These are phyloP conservation scores for Steinernema carpocapsae DNA, from an alignment of 2,888 invertebrate species.

Conservation along the genomic window DNA sequence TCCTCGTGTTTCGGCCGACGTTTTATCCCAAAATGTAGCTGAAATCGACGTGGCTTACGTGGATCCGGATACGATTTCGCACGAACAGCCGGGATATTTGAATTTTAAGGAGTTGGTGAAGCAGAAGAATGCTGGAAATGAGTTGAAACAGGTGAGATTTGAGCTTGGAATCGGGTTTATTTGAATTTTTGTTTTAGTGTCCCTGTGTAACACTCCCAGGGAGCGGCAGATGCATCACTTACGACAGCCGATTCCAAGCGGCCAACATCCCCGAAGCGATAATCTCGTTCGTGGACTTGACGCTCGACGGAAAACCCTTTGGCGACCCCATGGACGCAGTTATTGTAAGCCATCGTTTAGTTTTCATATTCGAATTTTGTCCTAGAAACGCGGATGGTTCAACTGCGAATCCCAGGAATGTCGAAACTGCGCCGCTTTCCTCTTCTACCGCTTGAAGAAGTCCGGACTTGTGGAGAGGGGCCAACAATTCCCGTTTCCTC, in stretches of 20 bases:
- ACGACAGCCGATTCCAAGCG: conserved; percentile 62
- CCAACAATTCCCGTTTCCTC: conserved; percentile 45
- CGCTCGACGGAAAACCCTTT: conserved; percentile 32
- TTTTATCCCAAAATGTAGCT: conserved; percentile 10
- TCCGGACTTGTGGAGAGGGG: conserved; percentile 50
- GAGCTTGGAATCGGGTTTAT: neutral
- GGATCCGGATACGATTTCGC: conserved; percentile 18
- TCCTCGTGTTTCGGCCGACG: neutral
- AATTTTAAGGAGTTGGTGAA: conserved; percentile 47
- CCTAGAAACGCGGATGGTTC: conserved; percentile 56
- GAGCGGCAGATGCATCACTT: conserved; percentile 60
- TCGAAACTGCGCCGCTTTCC: conserved; percentile 58
- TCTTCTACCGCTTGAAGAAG: conserved; percentile 55
- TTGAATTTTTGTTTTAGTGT: no score
- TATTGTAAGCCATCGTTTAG: conserved; percentile 47
- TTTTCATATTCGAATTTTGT: conserved; percentile 33
- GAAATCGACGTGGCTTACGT: conserved; percentile 11
- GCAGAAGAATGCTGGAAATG: conserved; percentile 56
- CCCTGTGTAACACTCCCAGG: conserved; percentile 64
- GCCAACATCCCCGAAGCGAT: conserved; percentile 64
- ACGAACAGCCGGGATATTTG: conserved; percentile 24
- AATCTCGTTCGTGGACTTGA: conserved; percentile 62
- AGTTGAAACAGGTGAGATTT: conserved; percentile 54
- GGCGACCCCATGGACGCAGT: conserved; percentile 41
- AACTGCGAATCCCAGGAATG: conserved; percentile 56